Conservation (phyloP, 2,797 vertebrate species). For the Ceyx erithaca region DNA sequence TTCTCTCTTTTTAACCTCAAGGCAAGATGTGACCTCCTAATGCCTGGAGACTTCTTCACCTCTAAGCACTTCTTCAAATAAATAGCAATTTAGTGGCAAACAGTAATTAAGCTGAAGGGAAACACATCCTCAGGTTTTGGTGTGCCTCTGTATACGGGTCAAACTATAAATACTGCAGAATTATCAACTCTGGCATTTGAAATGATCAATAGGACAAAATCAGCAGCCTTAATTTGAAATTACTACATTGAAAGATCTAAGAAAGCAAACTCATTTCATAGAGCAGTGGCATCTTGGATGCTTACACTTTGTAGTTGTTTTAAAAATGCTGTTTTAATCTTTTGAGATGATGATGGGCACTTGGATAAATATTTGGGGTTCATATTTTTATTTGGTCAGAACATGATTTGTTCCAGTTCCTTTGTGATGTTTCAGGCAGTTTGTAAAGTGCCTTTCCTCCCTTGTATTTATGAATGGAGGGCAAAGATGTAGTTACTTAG, state of each 20-base stretch:
- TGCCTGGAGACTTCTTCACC: neutral
- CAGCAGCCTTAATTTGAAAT: neutral
- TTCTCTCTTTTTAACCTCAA: neutral
- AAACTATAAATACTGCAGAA: neutral
- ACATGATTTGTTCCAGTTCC: neutral
- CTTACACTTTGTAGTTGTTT: neutral
- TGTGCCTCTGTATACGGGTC: neutral
- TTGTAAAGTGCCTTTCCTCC: neutral
- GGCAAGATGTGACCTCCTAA: neutral
- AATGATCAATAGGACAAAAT: neutral
- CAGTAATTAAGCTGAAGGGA: slow-evolving; percentile 21
- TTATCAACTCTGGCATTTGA: neutral
- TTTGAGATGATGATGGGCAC: neutral
- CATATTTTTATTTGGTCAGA: neutral
- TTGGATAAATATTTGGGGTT: neutral
- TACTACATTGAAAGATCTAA: neutral
- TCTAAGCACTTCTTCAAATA: neutral
- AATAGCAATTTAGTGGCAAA: neutral
- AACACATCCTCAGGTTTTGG: neutral
- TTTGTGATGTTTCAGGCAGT: neutral
- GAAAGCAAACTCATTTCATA: neutral
- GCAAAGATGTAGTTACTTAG: neutral
- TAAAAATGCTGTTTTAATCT: neutral
- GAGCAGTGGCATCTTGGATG: neutral
- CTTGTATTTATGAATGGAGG: neutral